Percentiles rank a stretch among this genome's conserved stretches.
phyloP scores from a whole-genome alignment of 2,797 vertebrate species.

The Gadopsis marmoratus region DNA sequence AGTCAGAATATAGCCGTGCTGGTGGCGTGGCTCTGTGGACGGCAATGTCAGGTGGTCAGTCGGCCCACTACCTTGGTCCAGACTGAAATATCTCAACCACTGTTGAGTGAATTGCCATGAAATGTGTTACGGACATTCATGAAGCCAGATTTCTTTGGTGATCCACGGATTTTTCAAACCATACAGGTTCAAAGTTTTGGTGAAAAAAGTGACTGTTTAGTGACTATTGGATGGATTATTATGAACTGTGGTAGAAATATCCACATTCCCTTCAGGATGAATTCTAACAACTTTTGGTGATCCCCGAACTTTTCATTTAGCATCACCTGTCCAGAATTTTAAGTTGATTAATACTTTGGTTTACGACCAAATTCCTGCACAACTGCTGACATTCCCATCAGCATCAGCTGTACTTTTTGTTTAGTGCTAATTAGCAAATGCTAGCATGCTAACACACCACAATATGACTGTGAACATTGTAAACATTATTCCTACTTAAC shows the following conservation, averaged over 20 bases:
- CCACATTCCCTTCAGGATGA: background rate
- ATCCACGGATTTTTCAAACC: background rate
- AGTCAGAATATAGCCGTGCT: background rate
- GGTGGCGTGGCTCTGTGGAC: background rate
- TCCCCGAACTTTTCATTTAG: background rate
- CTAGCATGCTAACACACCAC: background rate
- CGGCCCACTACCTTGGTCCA: too few relatives aligned
- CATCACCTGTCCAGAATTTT: background rate
- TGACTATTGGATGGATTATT: background rate
- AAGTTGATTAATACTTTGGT: background rate
- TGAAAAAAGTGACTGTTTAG: background rate
- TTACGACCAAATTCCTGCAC: background rate
- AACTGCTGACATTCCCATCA: background rate
- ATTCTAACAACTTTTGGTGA: background rate
- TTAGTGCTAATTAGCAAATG: background rate
- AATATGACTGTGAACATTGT: background rate
- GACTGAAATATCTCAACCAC: background rate
- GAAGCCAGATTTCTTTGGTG: background rate
- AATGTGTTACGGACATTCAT: background rate
- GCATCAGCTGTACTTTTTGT: background rate
- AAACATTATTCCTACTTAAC: background rate
- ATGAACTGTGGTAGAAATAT: background rate
- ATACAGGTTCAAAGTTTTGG: background rate
- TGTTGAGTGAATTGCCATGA: background rate
- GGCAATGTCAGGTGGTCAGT: background rate